Percentiles rank a stretch among this genome's conserved stretches.
These are phyloP conservation scores for Bombus confusus DNA, from an alignment of 1,140 invertebrate species.

Conservation along the genomic window DNA sequence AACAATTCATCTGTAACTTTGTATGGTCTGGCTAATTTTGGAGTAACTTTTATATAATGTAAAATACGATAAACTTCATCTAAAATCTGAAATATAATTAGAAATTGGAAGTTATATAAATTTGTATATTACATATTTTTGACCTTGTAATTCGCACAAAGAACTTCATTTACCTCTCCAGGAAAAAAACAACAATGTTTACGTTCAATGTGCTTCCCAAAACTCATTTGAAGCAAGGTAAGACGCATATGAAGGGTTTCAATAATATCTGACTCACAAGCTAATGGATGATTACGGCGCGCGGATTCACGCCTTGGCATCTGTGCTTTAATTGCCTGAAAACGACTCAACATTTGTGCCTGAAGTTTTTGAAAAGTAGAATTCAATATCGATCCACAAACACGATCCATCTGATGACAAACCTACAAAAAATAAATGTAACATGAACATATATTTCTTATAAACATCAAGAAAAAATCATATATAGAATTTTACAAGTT, in stretches of 20 bases:
- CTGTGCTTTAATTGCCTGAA: conserved; percentile 93
- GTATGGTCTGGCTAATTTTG: conserved; percentile 90
- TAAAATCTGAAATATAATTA: conserved; percentile 82
- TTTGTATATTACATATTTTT: not conserved
- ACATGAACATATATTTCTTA: not conserved
- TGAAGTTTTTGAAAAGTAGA: conserved; percentile 91
- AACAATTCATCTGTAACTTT: conserved; percentile 96
- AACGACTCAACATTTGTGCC: conserved; percentile 90
- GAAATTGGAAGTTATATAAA: not conserved
- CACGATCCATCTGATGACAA: conserved; percentile 88
- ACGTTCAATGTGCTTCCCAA: conserved; percentile 95
- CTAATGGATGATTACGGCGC: conserved; percentile 90
- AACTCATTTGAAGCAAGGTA: conserved; percentile 93
- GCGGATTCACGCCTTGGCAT: conserved; percentile 94
- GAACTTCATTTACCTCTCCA: conserved; percentile 87
- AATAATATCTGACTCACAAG: conserved; percentile 94
- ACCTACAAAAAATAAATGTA: conserved; percentile 83
- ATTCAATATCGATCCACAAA: conserved; percentile 90
- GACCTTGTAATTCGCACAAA: not conserved
- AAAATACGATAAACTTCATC: conserved; percentile 92
- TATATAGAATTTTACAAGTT: too few relatives aligned
- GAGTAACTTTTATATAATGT: conserved; percentile 91
- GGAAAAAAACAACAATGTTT: conserved; percentile 95
- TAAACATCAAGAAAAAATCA: not conserved
- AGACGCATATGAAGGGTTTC: conserved; percentile 95